A percentile compares a stretch with the other conserved stretches of the same genome.
phyloP scores from a whole-genome alignment of 2,797 vertebrate species.

The Megalops cyprinoides region DNA sequence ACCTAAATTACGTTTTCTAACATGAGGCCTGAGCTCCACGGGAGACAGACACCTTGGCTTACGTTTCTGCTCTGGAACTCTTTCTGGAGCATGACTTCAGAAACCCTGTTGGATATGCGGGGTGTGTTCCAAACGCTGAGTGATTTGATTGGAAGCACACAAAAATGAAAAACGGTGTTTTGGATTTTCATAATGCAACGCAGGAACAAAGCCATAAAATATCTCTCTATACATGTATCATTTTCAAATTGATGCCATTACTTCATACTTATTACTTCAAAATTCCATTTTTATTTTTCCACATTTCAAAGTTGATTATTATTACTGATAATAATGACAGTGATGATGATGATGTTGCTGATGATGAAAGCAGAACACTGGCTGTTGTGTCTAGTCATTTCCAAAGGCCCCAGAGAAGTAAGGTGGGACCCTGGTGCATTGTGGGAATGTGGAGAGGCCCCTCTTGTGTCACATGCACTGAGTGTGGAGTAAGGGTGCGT shows the following conservation, averaged over 20 bases:
- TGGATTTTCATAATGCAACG: background rate
- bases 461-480: too few relatives aligned
- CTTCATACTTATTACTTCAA: too few relatives aligned
- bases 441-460: too few relatives aligned
- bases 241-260: background rate
- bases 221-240: background rate
- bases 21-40: conserved; percentile 19
- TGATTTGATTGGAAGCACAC: background rate
- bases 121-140: conserved; percentile 29
- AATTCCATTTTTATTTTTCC: background rate
- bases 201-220: too few relatives aligned
- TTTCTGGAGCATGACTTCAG: conserved; percentile 26
- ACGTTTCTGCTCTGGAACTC: background rate
- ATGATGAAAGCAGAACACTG: background rate
- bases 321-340: background rate
- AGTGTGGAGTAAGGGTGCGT: too few relatives aligned
- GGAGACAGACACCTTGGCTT: conserved; percentile 16
- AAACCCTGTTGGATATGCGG: background rate
- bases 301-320: background rate
- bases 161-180: background rate
- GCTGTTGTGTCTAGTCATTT: too few relatives aligned
- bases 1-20: conserved; percentile 22
- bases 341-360: background rate
- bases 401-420: too few relatives aligned
- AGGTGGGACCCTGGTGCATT: too few relatives aligned